Base-by-base conservation (phyloP, 2,888 invertebrate species). In the Heliothis peltigera region DNA sequence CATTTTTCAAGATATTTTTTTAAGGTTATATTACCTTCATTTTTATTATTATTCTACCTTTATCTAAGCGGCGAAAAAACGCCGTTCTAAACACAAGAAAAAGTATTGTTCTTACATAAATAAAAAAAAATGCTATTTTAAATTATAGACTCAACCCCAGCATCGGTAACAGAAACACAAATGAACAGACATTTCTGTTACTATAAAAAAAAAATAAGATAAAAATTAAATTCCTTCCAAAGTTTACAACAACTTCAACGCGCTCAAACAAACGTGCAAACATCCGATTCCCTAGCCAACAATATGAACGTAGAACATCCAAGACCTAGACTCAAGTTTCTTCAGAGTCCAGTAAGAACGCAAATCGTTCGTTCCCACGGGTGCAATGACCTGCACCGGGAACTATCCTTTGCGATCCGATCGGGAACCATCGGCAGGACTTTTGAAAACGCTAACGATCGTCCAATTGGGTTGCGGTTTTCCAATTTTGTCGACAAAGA, bases 381-480 rank as follows among this genome's bases (percentile, higher is more conserved):
- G 91, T 80, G 84, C 89, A 81, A 77, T 84, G 91, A 89, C 85
- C 90, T 80, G 83, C 65, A 76, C 80, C 79, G 75, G 79, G 82
- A 78, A 85, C 80, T 80, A 77, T 75, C 74, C 69, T 54, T 67
- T n/a, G 67, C 62, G 83, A 83, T 86, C 80, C 84, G 83, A 90
- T 88, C 88, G 85, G 84, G 85, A 83, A 82, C 82, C 80, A 84
- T 87, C 86, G 85, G 83, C 84, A 87, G 87, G 87, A 92, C 91
- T 91, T 90, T 91, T 89, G 87, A 91, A 90, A 91, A 90, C 88
- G 85, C 88, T 91, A 91, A 92, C 92, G 89, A 90, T 84, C 87
- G 83, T 84, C 77, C 81, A 86, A 89, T 91, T 85, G 85, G 72
- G 58, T 62, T 64, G 80, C 46, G 44, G 25, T 76, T 86, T 63